Conservation (phyloP, 2,113 vertebrate genomes). For the Cranoglanis bouderius region DNA sequence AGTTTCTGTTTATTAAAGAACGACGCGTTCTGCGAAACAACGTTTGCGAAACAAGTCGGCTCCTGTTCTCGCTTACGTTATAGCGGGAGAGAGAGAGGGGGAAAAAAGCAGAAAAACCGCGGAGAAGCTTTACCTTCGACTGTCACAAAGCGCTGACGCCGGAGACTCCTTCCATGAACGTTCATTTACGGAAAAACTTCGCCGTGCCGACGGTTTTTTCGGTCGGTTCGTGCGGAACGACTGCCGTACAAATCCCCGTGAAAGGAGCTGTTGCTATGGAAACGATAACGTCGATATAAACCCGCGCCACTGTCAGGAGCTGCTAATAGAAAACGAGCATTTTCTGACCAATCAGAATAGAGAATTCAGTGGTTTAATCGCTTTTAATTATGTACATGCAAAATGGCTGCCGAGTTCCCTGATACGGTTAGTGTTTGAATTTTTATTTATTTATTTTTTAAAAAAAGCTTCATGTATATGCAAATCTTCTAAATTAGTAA, state of each 20-base stretch:
- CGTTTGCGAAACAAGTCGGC: too few relatives aligned
- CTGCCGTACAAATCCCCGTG: neutral
- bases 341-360: neutral
- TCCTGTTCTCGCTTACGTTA: neutral
- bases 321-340: neutral
- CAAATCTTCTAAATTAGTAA: neutral
- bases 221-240: rapidly evolving
- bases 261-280: neutral
- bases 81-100: too few relatives aligned
- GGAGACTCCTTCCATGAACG: neutral
- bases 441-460: too few relatives aligned
- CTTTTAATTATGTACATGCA: neutral
- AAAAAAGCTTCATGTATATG: neutral
- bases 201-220: too few relatives aligned
- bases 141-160: neutral
- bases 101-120: too few relatives aligned
- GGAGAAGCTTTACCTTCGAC: too few relatives aligned
- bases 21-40: too few relatives aligned
- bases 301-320: neutral
- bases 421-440: neutral
- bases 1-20: neutral
- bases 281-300: neutral
- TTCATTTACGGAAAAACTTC: neutral
- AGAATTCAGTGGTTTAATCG: neutral
- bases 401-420: neutral